Conservation (phyloP, 2,113 vertebrate species). For the Laterallus jamaicensis region DNA sequence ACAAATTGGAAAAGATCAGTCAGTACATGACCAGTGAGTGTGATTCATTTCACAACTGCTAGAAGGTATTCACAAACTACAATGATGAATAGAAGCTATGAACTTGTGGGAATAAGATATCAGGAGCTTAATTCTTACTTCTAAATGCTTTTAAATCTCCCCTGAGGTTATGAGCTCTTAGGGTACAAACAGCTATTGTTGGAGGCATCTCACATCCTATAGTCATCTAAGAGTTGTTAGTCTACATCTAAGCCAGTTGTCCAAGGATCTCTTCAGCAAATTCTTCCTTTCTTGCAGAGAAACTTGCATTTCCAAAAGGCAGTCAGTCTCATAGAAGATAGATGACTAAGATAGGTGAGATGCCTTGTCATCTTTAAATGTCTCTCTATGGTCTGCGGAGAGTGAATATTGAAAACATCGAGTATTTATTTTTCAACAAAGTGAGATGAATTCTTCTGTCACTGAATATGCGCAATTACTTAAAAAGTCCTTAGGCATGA, state of each 20-base stretch:
- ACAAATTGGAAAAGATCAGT: not conserved
- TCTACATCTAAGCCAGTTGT: not conserved
- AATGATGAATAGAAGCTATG: not conserved
- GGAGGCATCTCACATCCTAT: not conserved
- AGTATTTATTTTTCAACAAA: not conserved
- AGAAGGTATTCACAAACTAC: not conserved
- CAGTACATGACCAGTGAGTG: not conserved
- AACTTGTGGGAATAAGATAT: not conserved
- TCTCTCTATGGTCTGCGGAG: not conserved
- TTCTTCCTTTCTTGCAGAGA: not conserved
- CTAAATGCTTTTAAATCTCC: not conserved
- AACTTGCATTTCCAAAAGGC: not conserved
- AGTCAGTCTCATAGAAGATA: not conserved
- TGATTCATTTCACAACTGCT: not conserved
- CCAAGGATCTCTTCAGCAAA: not conserved
- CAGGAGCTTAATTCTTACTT: not conserved
- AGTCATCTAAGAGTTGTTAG: not conserved
- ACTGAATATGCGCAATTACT: not conserved
- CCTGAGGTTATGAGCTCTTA: not conserved
- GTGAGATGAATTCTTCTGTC: not conserved
- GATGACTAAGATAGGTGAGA: not conserved
- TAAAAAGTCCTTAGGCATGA: not conserved
- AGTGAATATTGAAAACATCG: not conserved
- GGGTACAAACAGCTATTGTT: not conserved
- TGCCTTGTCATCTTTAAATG: not conserved